Base-by-base conservation (phyloP, 1,140 invertebrate species). In the Onthophagus taurus region DNA sequence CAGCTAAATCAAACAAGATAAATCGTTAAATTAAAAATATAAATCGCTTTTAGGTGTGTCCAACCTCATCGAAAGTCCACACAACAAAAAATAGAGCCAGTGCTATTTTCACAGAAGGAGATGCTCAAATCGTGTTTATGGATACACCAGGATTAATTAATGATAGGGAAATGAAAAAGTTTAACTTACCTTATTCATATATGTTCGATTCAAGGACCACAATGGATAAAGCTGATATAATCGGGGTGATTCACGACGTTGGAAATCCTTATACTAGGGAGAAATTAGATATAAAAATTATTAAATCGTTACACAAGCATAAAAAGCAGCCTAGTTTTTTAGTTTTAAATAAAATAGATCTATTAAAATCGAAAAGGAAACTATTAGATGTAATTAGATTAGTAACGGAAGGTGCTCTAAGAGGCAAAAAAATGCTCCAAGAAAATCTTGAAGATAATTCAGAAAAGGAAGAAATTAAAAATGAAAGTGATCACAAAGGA, bases 341-440 rank as follows among this genome's bases (percentile, higher is more conserved):
- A 4, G 74, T 95, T 31, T 60, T 96, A 2, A 97, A 95, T 57
- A 97, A 97, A 75, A 80, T 89, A 37, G 91, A 97, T 69, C 66
- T 68, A 13, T 46, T 95, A 8, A 85, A 83, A 60, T 71, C 77
- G 1, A 94, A 92, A 65, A 60, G 73, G 20, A 68, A 79, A 38
- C 61, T 96, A 14, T 61, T 97, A 18, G 75, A 83, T 12, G 52
- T 85, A 12, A 77, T 83, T 16, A 69, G 69, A 20, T 67, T 67
- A 34, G 56, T 95, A 29, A 89, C 81, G 3, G 77, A 80, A 43
- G 77, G 79, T 51, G 62, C 66, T 44, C 63, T 76, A 42, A 69
- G 70, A 36, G 71, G 70, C 1, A 68, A 67, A 44, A 53, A 52
- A 8, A 58, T 59, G 17, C 44, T 44, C 6, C 17, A 41, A 26